A percentile compares a stretch with the other conserved stretches of the same genome.
These are phyloP conservation scores for Platygyra sinensis DNA, from an alignment of 64 coral and sea anemone species.

Conservation along the genomic window DNA sequence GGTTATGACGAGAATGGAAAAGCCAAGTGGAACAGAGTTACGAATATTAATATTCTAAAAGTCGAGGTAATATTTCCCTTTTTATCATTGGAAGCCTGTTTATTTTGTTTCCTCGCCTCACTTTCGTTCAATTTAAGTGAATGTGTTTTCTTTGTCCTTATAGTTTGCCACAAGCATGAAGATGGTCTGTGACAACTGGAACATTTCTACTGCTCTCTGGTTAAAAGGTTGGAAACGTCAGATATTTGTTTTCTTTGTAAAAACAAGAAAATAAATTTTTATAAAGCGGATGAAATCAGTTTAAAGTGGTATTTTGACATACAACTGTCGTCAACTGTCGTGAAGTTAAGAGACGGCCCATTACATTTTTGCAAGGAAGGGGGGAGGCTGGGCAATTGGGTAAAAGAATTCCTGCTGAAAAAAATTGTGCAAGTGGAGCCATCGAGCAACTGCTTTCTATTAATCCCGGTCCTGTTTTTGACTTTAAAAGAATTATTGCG, in stretches of 20 bases:
- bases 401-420: too few species aligned
- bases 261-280: too few species aligned
- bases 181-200: neutral
- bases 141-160: neutral
- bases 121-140: neutral
- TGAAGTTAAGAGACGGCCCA: too few species aligned
- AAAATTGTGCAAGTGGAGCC: too few species aligned
- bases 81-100: neutral
- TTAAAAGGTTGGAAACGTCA: neutral
- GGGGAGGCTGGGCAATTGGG: too few species aligned
- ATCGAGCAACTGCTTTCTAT: too few species aligned
- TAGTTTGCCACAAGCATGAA: neutral
- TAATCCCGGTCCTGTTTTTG: too few species aligned
- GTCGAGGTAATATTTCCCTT: neutral
- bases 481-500: too few species aligned
- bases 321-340: too few species aligned
- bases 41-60: slow-evolving; percentile 39
- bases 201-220: neutral
- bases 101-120: neutral
- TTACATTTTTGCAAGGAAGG: too few species aligned
- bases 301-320: too few species aligned
- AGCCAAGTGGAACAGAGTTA: slow-evolving; percentile 50
- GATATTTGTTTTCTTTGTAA: neutral
- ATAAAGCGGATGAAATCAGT: too few species aligned
- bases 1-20: slow-evolving; percentile 70